phyloP scores from a whole-genome alignment of 1,140 invertebrate species.

The Sminthurinus signatus region DNA sequence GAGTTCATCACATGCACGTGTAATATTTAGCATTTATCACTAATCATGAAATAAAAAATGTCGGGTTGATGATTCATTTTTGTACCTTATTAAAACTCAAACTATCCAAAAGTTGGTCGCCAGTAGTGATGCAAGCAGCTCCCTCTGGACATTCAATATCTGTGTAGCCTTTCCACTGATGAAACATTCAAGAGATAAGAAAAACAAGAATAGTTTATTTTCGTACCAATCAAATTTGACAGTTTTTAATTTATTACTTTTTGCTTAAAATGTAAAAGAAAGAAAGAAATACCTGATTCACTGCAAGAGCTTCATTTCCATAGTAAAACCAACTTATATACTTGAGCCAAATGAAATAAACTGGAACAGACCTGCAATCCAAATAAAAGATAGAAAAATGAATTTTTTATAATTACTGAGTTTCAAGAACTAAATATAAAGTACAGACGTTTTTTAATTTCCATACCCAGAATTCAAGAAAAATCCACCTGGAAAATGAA shows the following conservation, averaged over 20 bases:
- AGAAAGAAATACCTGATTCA: no score
- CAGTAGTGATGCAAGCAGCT: conserved; percentile 65
- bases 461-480: conserved; percentile 4
- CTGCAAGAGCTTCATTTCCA: conserved; percentile 80
- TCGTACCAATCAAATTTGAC: no score
- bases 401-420: not conserved
- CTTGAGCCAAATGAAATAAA: conserved; percentile 87
- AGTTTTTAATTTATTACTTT: no score
- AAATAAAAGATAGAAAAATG: conserved; percentile 56
- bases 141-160: conserved; percentile 59
- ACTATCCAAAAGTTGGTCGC: conserved; percentile 67
- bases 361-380: conserved; percentile 81
- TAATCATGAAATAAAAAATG: no score
- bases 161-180: conserved; percentile 67
- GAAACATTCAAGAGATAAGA: no score
- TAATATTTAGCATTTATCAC: no score
- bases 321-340: conserved; percentile 96
- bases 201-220: no score
- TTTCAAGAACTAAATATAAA: conserved; percentile 47
- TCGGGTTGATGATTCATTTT: no score
- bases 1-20: no score
- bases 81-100: conserved; percentile 69
- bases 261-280: no score
- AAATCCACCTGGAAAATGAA: conserved; percentile 14
- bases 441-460: conserved; percentile 49